These are phyloP conservation scores for Lagodon rhomboides DNA, from an alignment of 2,797 vertebrate genomes.

Conservation along the genomic window DNA sequence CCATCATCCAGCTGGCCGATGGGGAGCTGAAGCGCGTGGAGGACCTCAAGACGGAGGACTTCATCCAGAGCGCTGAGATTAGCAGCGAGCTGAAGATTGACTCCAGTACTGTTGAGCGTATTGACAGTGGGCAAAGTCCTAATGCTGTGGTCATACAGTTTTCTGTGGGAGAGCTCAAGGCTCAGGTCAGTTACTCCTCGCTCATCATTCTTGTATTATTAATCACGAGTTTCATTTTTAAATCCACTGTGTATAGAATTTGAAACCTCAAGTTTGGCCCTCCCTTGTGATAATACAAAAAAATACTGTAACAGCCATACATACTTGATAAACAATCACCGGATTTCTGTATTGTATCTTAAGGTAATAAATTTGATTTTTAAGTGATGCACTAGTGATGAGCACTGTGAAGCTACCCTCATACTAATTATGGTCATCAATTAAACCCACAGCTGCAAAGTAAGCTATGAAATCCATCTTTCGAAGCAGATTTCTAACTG, in stretches of 20 bases:
- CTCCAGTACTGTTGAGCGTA: conserved; percentile 98
- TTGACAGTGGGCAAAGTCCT: conserved; percentile 92
- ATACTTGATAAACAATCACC: not conserved
- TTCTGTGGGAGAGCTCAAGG: conserved; percentile 96
- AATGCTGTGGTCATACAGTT: conserved; percentile 97
- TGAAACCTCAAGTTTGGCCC: conserved; percentile 1
- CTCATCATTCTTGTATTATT: conserved; percentile 3
- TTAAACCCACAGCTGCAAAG: not conserved
- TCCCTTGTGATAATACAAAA: conserved; percentile 10
- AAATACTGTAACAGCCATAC: not conserved
- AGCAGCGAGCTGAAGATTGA: conserved; percentile 98
- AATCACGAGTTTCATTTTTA: not conserved
- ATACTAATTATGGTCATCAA: not conserved
- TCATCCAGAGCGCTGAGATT: conserved; percentile 98
- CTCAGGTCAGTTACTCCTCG: conserved; percentile 88
- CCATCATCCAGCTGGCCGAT: conserved; percentile 98
- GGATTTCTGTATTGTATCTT: not conserved
- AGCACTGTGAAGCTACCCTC: not conserved
- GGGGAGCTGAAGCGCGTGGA: conserved; percentile 98
- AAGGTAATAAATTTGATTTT: not conserved
- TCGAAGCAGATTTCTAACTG: conserved; percentile 2
- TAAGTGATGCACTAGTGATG: not conserved
- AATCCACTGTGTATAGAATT: not conserved
- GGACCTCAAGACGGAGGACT: conserved; percentile 98
- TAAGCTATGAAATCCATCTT: conserved; percentile 18